A percentile compares a stretch with the other conserved stretches of the same genome.
These are phyloP conservation scores for Periophthalmus modestus DNA, from an alignment of 2,113 vertebrate genomes.

Conservation along the genomic window DNA sequence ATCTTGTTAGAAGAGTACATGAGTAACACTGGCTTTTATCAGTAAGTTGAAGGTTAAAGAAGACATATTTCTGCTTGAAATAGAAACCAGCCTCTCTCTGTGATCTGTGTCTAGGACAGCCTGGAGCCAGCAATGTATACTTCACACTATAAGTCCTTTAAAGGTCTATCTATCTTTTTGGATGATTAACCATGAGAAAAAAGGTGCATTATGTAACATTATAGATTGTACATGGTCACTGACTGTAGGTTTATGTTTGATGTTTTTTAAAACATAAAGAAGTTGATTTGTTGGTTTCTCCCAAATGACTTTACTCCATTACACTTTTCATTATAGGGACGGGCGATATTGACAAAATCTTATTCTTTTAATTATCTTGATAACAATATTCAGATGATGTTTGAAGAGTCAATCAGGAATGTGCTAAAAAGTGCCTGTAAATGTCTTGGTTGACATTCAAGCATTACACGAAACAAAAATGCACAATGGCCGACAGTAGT, in stretches of 20 bases:
- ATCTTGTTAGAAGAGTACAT: neutral
- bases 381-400: too few relatives aligned
- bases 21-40: conserved; percentile 1
- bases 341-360: too few relatives aligned
- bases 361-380: too few relatives aligned
- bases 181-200: conserved; percentile 57
- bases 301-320: conserved; percentile 10
- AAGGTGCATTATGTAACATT: conserved; percentile 62
- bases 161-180: too few relatives aligned
- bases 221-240: conserved; percentile 40
- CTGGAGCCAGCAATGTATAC: conserved; percentile 33
- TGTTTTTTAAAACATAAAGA: conserved; percentile 9
- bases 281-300: neutral
- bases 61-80: conserved; percentile 9
- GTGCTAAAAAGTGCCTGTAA: too few relatives aligned
- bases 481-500: too few relatives aligned
- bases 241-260: conserved; percentile 35
- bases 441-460: too few relatives aligned
- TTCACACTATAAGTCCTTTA: conserved; percentile 45
- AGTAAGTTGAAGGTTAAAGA: conserved; percentile 1
- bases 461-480: too few relatives aligned
- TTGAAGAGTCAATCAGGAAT: too few relatives aligned
- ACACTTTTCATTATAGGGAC: neutral
- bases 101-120: conserved; percentile 41
- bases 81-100: conserved; percentile 3